phyloP scores from a whole-genome alignment of 1,140 invertebrate genomes.

The Limonius californicus region DNA sequence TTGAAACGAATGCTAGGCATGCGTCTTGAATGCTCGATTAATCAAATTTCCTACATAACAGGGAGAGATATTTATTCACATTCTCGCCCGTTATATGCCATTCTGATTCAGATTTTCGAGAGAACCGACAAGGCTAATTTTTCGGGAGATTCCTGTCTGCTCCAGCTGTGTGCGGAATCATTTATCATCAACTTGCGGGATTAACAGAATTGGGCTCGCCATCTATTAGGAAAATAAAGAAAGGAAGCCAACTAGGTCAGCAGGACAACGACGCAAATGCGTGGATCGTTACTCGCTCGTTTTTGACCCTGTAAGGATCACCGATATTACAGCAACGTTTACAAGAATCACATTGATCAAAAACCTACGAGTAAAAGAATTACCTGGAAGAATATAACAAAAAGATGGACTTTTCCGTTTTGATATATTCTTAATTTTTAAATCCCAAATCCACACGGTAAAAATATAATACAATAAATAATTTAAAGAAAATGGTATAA shows the following conservation, averaged over 20 bases:
- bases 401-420: too few species aligned
- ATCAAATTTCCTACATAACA: not conserved
- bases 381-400: too few species aligned
- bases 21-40: not conserved
- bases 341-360: too few species aligned
- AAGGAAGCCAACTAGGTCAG: conserved; percentile 8
- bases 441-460: not conserved
- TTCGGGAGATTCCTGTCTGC: not conserved
- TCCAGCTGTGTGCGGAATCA: not conserved
- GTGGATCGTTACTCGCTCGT: conserved; percentile 8
- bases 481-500: too few species aligned
- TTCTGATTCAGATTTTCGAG: not conserved
- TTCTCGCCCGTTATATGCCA: not conserved
- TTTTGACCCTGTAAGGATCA: not conserved
- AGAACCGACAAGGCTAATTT: not conserved
- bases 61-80: not conserved
- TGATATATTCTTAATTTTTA: too few species aligned
- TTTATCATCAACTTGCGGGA: conserved; percentile 8
- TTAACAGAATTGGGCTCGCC: not conserved
- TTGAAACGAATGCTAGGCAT: too few species aligned
- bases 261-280: conserved; percentile 14
- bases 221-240: conserved; percentile 7
- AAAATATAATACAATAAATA: too few species aligned
- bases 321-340: too few species aligned
- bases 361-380: too few species aligned